Evolutionary conservation across 2,797 vertebrate genomes (phyloP), one percentile per base, ranked within the genome.

Genomic region (Crypturellus tataupa): DNA sequence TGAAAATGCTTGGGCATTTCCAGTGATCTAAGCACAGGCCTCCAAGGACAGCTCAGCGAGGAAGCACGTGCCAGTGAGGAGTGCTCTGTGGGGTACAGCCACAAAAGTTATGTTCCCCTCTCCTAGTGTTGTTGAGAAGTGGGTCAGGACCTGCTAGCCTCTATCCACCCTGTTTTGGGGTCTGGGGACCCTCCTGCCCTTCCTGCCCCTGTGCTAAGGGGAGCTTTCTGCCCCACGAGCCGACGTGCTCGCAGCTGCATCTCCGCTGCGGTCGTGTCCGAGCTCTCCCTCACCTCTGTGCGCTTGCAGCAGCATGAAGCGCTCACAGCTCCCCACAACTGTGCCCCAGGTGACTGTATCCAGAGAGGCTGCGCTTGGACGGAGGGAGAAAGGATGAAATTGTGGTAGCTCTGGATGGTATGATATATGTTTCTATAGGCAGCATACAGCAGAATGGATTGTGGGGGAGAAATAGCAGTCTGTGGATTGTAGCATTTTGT

Each of bases 171-270:
- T 69, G 46, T 4, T 12, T 62, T 76, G 76, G 31, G 27, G 15
- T n/a, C 31, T 2, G 9, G 2, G 9, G 1, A 24, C 3, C 4
- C 20, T 87, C 12, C 27, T 24, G 4, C 2, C 15, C 13, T 87
- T 49, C 8, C 23, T 58, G 35, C 1, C 1, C 1, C 15, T 20
- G 12, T 42, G 20, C 12, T 37, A 76, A 69, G 8, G 14, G 20
- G 11, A 69, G 9, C 5, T 37, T 67, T 62, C 51, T 76, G 27
- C 37, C 6, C 12, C 40, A 42, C 6, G 10, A 40, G 3, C 49
- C 40, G 12, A 24, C 7, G 4, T 56, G 31, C 21, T 31, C 18
- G 10, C 40, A 64, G 17, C 31, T 9, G 6, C 0, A 0, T 10
- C 35, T 51, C 25, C 59, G 29, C 51, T 29, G 51, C 27, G 9